Evolutionary conservation across 2,888 invertebrate species (phyloP).

Genomic region (Drosophila melanosoma): DNA sequence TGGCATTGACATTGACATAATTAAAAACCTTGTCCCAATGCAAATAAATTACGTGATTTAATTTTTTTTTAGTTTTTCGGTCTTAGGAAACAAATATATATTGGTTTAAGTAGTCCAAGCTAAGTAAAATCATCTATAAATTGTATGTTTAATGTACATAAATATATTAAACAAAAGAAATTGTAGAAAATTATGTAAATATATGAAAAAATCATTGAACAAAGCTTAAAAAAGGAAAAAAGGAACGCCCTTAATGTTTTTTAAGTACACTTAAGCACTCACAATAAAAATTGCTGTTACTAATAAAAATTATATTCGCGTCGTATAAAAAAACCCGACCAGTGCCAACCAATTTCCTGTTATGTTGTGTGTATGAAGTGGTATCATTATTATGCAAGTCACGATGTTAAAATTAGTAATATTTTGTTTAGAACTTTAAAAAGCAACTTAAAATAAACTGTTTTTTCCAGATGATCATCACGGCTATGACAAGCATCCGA

Average conservation of each 20-base stretch:
- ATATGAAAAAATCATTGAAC: too few relatives aligned
- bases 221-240: not conserved
- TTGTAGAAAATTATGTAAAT: too few relatives aligned
- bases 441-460: not conserved
- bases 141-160: not conserved
- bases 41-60: not conserved
- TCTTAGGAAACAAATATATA: not conserved
- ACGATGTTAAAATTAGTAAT: not conserved
- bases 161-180: not conserved
- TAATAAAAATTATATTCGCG: not conserved
- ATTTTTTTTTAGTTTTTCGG: not conserved
- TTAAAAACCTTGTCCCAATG: not conserved
- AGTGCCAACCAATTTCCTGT: not conserved
- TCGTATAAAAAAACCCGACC: not conserved
- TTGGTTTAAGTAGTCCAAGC: not conserved
- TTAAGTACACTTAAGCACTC: not conserved
- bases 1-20: not conserved
- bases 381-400: not conserved
- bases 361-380: not conserved
- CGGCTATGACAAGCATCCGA: slow-evolving; percentile 93
- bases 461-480: slow-evolving; percentile 87
- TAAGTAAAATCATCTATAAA: not conserved
- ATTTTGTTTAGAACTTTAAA: not conserved
- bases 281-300: not conserved
- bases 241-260: not conserved